These are phyloP conservation scores for Yponomeuta cagnagella DNA, from an alignment of 2,888 invertebrate species.

Conservation along the genomic window DNA sequence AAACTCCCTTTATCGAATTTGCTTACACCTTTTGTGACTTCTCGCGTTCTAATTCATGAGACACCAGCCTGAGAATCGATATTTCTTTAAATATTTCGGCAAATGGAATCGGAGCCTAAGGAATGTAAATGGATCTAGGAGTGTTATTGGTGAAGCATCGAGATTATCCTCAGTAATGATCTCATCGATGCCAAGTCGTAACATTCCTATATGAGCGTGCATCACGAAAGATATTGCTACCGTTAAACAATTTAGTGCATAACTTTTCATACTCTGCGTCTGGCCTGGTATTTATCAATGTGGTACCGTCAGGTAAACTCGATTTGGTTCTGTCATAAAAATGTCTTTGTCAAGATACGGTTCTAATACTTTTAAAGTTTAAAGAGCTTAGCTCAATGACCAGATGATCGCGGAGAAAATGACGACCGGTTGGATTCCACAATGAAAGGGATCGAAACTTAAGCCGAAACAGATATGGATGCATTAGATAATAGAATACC, in stretches of 20 bases:
- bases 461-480: too few species aligned
- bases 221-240: constrained; percentile 19
- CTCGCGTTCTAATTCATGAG: background rate
- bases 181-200: constrained; percentile 52
- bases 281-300: background rate
- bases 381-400: too few species aligned
- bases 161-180: constrained; percentile 35
- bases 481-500: too few species aligned
- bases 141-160: constrained; percentile 28
- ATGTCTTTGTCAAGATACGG: too few species aligned
- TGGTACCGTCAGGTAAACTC: too few species aligned
- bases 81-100: background rate
- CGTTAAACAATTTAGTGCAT: constrained; percentile 17
- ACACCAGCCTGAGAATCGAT: background rate
- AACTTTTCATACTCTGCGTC: constrained; percentile 8
- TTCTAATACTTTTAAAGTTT: too few species aligned
- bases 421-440: too few species aligned
- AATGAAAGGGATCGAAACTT: too few species aligned
- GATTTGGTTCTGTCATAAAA: too few species aligned
- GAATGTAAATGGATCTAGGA: constrained; percentile 27
- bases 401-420: too few species aligned
- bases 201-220: constrained; percentile 30
- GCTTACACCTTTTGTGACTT: background rate
- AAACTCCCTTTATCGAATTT: too few species aligned
- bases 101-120: constrained; percentile 15